phyloP scores from a whole-genome alignment of 2,113 vertebrate genomes.

The Dunckerocampus dactyliophorus region DNA sequence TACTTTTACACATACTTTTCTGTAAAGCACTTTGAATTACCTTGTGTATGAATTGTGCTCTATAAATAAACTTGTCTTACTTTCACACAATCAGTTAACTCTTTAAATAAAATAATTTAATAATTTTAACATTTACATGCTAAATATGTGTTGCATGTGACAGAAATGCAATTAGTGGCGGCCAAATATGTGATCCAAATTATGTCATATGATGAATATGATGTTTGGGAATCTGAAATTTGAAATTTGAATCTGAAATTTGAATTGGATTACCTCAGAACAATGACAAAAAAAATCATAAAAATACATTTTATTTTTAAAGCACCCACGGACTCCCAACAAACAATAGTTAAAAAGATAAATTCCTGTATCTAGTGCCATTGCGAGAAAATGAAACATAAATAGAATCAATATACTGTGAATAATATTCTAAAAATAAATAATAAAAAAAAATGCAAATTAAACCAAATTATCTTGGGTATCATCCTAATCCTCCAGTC shows the following conservation, averaged over 20 bases:
- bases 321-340: background rate
- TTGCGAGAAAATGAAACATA: background rate
- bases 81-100: background rate
- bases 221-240: no score
- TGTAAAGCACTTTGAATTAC: no score
- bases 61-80: no score
- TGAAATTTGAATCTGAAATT: background rate
- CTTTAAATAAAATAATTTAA: background rate
- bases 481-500: slow-evolving; percentile 13
- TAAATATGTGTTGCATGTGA: background rate
- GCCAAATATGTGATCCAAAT: background rate
- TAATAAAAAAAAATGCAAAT: slow-evolving; percentile 7
- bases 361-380: no score
- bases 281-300: background rate
- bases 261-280: background rate
- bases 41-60: no score
- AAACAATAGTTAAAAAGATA: background rate
- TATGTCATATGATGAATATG: background rate
- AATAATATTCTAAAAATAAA: background rate
- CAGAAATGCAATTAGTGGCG: background rate
- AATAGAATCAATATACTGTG: background rate
- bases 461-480: no score
- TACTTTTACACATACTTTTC: no score
- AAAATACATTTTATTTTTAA: background rate
- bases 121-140: background rate